phyloP scores from a whole-genome alignment of 2,797 vertebrate species.

The Chlorospingus semifuscus region DNA sequence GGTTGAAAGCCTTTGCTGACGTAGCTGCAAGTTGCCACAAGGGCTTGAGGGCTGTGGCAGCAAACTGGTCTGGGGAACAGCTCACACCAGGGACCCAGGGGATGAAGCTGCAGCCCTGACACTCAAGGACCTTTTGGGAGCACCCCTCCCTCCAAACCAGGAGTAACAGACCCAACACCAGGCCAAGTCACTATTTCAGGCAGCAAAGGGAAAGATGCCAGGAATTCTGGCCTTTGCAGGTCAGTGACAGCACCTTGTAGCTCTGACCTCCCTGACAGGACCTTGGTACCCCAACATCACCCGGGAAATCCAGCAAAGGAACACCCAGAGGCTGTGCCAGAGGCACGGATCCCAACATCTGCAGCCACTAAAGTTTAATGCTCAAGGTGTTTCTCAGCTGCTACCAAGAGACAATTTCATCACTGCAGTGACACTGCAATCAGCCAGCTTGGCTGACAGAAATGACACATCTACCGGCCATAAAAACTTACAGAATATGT shows the following conservation, averaged over 20 bases:
- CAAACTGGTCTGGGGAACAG: background rate
- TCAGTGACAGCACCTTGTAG: background rate
- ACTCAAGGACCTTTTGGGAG: background rate
- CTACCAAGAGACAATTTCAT: background rate
- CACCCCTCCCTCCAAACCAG: background rate
- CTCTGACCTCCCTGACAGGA: background rate
- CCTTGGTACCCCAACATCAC: rapidly evolving
- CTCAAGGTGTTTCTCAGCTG: background rate
- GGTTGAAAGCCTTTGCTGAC: background rate
- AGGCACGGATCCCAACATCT: background rate
- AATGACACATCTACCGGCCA: rapidly evolving
- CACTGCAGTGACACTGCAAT: background rate
- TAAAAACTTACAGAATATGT: background rate
- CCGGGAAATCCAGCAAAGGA: background rate
- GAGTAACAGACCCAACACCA: background rate
- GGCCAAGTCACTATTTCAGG: background rate
- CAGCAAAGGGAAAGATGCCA: background rate
- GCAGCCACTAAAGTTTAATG: background rate
- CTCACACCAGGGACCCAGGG: background rate
- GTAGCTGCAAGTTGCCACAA: background rate
- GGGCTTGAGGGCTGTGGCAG: background rate
- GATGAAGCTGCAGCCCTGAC: background rate
- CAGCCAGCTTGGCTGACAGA: background rate
- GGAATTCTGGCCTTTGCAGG: background rate
- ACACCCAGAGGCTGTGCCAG: background rate